Base-by-base conservation (phyloP, 2,797 vertebrate species). In the Hoplostethus mediterraneus region DNA sequence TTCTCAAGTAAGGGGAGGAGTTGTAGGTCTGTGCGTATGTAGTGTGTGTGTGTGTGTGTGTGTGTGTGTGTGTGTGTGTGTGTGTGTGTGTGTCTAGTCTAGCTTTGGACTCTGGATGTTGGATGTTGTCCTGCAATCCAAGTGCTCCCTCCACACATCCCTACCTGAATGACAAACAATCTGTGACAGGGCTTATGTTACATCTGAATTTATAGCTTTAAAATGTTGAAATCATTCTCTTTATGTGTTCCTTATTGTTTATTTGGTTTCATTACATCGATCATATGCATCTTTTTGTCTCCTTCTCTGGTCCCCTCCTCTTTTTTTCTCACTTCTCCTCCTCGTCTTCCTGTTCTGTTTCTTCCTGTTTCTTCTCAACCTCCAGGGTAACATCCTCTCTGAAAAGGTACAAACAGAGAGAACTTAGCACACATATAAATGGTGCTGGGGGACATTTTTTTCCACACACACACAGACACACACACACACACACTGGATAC, bases 301-400 rank as follows among this genome's bases (percentile, higher is more conserved):
- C 21, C 21, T 21, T 21, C 21, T 21, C 21, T 21, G 21, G 21
- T 21, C 21, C 21, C 45, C 48, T 67, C 53, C 65, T 70, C 6
- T 25, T 52, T 30, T 63, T 63, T 28, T 25, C 10, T 74, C 42
- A 28, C 42, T 49, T 74, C 33, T 58, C 17, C 38, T 78, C 4
- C 2, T 72, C 54, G 16, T 71, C 57, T 42, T 82, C 30, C 21
- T 42, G 6, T 79, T 64, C 21, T 21, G 21, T 57, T 72, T 66
- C 55, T 66, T 7, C 53, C 16, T 33, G 59, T 73, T 70, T 82
- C 80, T 77, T 77, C 66, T 85, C 58, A 60, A 68, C 51, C 44
- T 72, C 70, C 71, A 72, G 53, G 36, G 52, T 73, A 75, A 85
- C 42, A 45, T 87, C 80, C 54, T 78, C 51, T 76, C 81, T 92